Evolutionary conservation across 2,888 invertebrate genomes (phyloP), one percentile per base, ranked within the genome.

Genomic region (Osedax fenrisi): DNA sequence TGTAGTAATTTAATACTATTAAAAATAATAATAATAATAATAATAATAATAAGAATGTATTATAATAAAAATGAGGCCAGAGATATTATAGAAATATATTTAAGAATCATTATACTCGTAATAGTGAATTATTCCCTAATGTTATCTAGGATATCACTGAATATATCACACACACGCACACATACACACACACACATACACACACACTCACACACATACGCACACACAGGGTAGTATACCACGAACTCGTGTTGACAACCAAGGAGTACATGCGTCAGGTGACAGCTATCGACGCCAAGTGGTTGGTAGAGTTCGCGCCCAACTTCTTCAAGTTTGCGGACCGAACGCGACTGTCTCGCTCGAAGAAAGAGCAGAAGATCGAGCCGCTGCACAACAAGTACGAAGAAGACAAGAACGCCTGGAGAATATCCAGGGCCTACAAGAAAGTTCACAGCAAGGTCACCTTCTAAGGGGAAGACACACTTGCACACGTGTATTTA

Each of bases 251-350:
- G 2, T 92, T 96, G 85, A 98, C 97, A 0, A 97, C 97, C 0
- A 97, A 97, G 83, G 97, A 97, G 84, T 98, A 98, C 85, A 98
- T 97, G 97, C 88, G 96, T 26, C 95, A 98, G 86, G 96, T 97
- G 13, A 84, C 84, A 0, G 82, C 84, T 17, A 82, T 85, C 61
- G 84, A 85, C 75, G 82, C 85, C 1, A 83, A 83, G 84, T 99
- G 98, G 98, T 87, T 99, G 75, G 96, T 98, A 0, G 97, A 99
- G 84, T 98, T 94, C 84, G 97, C 98, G 0, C 95, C 97, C 0
- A 95, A 97, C 0, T 99, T 98, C 88, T 99, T 97, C 87, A 92
- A 94, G 84, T 94, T 97, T 86, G 94, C 94, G 3, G 98, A 99
- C 86, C 95, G 96, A 1, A 97, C 97, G 0, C 97, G 95, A 84